Conservation (phyloP, 2,797 vertebrate genomes). For the Phoeniculus purpureus region DNA sequence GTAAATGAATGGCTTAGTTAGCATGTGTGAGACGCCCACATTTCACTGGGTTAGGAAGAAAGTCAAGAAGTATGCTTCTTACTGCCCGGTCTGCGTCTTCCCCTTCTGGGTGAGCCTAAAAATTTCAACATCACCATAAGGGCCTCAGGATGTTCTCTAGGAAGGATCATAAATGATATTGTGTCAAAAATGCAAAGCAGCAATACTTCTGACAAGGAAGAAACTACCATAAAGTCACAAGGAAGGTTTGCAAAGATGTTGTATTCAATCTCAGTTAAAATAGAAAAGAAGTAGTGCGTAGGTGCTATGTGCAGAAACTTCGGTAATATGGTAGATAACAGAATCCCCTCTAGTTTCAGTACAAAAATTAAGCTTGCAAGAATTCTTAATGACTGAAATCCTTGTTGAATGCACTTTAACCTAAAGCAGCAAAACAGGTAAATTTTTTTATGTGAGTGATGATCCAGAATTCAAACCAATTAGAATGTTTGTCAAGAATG, state of each 20-base stretch:
- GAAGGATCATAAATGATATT: neutral
- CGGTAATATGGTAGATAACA: neutral
- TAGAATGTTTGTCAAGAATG: neutral
- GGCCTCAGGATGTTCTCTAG: neutral
- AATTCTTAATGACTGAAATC: neutral
- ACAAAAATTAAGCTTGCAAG: neutral
- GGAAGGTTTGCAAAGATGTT: neutral
- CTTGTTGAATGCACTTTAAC: neutral
- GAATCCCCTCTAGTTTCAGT: neutral
- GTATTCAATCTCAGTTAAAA: neutral
- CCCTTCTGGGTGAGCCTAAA: neutral
- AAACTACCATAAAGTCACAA: neutral
- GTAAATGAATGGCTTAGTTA: neutral
- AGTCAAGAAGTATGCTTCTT: neutral
- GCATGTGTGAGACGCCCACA: neutral
- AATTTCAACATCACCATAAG: neutral
- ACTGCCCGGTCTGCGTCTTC: neutral
- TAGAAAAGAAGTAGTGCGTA: neutral
- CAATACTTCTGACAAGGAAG: neutral
- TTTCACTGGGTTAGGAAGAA: neutral
- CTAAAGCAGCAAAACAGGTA: neutral
- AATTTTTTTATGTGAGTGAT: neutral
- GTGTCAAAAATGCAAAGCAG: neutral
- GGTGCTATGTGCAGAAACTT: neutral
- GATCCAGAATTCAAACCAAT: neutral